phyloP scores from a whole-genome alignment of 2,888 invertebrate species.

The Asteroscopus sphinx region DNA sequence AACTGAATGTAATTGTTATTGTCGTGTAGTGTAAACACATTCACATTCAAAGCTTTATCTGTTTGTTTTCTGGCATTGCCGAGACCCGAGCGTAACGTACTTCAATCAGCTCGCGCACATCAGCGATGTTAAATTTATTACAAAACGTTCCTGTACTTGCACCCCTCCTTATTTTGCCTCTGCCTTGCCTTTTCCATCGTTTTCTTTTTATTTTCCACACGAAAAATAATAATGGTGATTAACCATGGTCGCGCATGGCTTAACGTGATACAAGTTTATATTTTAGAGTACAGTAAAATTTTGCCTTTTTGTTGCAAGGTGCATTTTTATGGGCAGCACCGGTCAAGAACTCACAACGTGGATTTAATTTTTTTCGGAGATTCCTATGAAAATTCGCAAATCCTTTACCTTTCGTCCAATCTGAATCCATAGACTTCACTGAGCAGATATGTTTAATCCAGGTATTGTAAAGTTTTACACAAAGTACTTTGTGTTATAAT shows the following conservation, averaged over 20 bases:
- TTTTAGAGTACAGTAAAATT: constrained; percentile 64
- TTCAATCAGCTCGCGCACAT: constrained; percentile 71
- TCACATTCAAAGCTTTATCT: constrained; percentile 86
- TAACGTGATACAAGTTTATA: constrained; percentile 70
- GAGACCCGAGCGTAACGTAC: constrained; percentile 77
- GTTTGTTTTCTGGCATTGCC: constrained; percentile 90
- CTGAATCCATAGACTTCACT: constrained; percentile 16
- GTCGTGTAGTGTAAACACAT: constrained; percentile 68
- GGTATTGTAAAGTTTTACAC: constrained; percentile 3
- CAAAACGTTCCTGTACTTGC: constrained; percentile 75
- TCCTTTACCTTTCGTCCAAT: constrained; percentile 40
- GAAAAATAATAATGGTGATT: constrained; percentile 74
- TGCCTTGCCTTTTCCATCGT: constrained; percentile 81
- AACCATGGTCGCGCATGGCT: constrained; percentile 86
- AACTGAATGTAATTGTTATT: constrained; percentile 63
- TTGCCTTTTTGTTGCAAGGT: constrained; percentile 71
- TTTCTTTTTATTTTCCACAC: constrained; percentile 65
- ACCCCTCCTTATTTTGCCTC: constrained; percentile 85
- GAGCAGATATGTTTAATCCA: constrained; percentile 39
- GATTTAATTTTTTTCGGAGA: constrained; percentile 56
- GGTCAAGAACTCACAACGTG: constrained; percentile 85
- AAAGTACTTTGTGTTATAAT: background rate
- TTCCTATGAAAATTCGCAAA: constrained; percentile 75
- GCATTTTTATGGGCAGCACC: constrained; percentile 87
- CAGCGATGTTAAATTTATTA: constrained; percentile 64